phyloP scores from a whole-genome alignment of 2,113 vertebrate genomes.

The Chaetodon trifascialis region DNA sequence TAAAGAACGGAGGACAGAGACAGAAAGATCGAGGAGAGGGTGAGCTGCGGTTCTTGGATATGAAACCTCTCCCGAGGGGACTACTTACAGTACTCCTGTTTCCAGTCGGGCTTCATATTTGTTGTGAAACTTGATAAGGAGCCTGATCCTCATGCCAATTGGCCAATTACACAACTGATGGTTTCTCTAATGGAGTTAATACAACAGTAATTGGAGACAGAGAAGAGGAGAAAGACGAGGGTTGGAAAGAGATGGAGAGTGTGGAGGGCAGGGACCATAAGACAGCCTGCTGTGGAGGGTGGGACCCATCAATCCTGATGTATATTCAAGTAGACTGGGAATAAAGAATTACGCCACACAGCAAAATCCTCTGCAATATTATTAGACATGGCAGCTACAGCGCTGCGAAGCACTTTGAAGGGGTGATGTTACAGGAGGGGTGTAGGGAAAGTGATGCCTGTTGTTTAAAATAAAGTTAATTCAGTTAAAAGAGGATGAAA shows the following conservation, averaged over 20 bases:
- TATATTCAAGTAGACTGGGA: conserved; percentile 20
- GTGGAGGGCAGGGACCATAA: not conserved
- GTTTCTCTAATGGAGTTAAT: conserved; percentile 69
- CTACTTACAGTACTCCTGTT: conserved; percentile 12
- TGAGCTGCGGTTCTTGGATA: not conserved
- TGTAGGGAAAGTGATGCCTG: not conserved
- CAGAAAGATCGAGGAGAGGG: not conserved
- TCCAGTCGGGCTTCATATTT: conserved; percentile 61
- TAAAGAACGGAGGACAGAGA: not conserved
- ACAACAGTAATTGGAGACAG: conserved; percentile 54
- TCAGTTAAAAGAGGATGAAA: conserved; percentile 9
- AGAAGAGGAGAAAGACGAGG: conserved; percentile 23
- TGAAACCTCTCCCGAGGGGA: conserved; percentile 14
- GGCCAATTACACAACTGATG: conserved; percentile 63
- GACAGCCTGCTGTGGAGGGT: not conserved
- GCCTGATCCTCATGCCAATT: conserved; percentile 55
- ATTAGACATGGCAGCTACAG: conserved; percentile 45
- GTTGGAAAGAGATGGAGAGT: not conserved
- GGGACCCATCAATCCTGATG: conserved; percentile 17
- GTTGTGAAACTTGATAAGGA: conserved; percentile 67
- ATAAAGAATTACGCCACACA: not conserved
- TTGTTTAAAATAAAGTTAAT: conserved; percentile 36
- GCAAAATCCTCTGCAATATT: conserved; percentile 10
- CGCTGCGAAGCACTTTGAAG: conserved; percentile 24
- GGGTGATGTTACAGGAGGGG: conserved; percentile 7